Conservation (phyloP, 2,797 vertebrate genomes). For the Myotis daubentonii region DNA sequence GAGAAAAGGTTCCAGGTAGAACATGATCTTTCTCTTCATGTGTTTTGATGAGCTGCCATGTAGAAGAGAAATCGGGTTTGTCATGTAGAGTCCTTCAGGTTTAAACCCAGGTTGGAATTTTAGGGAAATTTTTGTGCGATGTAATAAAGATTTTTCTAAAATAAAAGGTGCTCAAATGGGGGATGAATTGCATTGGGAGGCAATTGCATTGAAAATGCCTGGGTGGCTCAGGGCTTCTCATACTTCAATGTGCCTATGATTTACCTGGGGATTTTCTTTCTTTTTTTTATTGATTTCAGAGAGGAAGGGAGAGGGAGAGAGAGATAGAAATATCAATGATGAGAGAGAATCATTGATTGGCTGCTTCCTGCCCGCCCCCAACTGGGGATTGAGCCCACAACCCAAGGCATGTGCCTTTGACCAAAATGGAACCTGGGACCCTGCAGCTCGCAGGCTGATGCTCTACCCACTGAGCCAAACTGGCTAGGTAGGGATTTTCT, state of each 20-base stretch:
- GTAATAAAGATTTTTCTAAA: not conserved
- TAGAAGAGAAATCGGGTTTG: not conserved
- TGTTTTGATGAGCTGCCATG: not conserved
- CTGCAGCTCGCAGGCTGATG: rapidly evolving
- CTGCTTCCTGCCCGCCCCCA: too few species aligned
- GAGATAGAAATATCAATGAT: too few species aligned
- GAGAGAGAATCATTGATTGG: too few species aligned
- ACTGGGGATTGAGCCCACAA: too few species aligned
- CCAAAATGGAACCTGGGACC: not conserved
- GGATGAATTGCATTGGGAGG: not conserved
- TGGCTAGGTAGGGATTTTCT: not conserved
- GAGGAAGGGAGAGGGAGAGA: too few species aligned
- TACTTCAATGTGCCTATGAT: not conserved
- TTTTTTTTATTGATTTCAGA: too few species aligned
- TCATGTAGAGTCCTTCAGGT: not conserved
- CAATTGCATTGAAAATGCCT: not conserved
- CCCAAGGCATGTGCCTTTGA: not conserved
- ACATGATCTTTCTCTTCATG: not conserved
- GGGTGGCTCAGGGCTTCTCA: not conserved
- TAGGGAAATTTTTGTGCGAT: not conserved
- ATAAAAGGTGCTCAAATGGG: not conserved
- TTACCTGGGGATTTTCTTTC: not conserved
- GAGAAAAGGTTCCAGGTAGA: not conserved
- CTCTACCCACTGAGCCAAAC: not conserved
- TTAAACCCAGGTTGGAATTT: not conserved